Percentiles rank a stretch among this genome's conserved stretches.
These are phyloP conservation scores for Butorides virescens DNA, from an alignment of 2,113 vertebrate genomes.

Conservation along the genomic window DNA sequence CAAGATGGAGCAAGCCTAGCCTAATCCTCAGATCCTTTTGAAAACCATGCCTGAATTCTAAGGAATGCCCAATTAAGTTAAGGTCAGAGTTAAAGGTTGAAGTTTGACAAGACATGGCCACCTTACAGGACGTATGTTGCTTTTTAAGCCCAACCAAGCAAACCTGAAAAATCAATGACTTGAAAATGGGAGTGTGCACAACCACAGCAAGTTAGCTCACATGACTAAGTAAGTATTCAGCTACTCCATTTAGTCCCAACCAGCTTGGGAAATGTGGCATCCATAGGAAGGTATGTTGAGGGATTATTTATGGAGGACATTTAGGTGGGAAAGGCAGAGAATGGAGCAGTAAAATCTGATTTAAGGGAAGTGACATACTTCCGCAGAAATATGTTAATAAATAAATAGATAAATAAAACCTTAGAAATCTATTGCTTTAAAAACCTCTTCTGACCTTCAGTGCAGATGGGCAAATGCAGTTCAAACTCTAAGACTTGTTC, in stretches of 20 bases:
- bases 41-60: not conserved
- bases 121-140: not conserved
- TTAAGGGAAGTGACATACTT: not conserved
- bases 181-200: not conserved
- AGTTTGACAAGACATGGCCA: not conserved
- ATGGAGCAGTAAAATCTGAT: not conserved
- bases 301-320: not conserved
- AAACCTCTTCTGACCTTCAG: not conserved
- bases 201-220: not conserved
- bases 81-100: not conserved
- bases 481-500: not conserved
- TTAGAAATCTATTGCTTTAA: not conserved
- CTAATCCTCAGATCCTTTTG: not conserved
- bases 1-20: not conserved
- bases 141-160: not conserved
- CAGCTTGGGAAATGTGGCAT: not conserved
- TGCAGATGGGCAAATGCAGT: not conserved
- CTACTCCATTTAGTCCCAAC: not conserved
- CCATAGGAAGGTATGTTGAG: not conserved
- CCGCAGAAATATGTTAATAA: not conserved
- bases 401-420: not conserved
- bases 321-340: not conserved
- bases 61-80: not conserved
- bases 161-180: not conserved
- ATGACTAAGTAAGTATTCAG: not conserved